Evolutionary conservation across 2,888 invertebrate genomes (phyloP).

Genomic region (Eupeodes latifasciatus): DNA sequence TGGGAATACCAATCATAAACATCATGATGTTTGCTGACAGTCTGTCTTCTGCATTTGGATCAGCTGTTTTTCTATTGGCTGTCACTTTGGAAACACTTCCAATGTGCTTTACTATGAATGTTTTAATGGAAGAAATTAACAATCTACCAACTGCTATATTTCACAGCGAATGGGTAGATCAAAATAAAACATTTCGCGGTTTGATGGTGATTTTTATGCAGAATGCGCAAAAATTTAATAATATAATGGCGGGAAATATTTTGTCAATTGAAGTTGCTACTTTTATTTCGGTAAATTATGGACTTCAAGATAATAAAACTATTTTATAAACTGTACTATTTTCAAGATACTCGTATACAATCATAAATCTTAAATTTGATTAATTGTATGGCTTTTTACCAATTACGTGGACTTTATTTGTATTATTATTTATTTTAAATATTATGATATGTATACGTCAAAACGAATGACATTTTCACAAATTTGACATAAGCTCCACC

Average conservation of each 20-base stretch:
- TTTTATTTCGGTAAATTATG: slow-evolving; percentile 49
- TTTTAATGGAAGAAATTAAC: slow-evolving; percentile 76
- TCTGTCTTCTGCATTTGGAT: slow-evolving; percentile 67
- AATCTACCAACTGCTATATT: slow-evolving; percentile 77
- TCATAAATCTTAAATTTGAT: no score
- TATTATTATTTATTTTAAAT: no score
- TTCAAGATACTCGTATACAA: no score
- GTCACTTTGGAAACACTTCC: slow-evolving; percentile 77
- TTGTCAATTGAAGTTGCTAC: slow-evolving; percentile 59
- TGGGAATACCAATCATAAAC: slow-evolving; percentile 77
- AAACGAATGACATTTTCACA: no score
- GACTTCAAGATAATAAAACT: no score
- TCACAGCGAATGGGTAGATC: slow-evolving; percentile 77
- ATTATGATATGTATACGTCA: no score
- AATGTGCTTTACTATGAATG: slow-evolving; percentile 77
- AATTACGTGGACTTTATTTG: no score
- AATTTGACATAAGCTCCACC: no score
- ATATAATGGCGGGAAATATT: slow-evolving; percentile 71
- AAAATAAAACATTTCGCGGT: slow-evolving; percentile 68
- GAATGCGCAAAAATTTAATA: slow-evolving; percentile 75
- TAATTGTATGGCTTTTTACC: no score
- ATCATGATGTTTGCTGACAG: slow-evolving; percentile 77
- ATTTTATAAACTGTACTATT: no score
- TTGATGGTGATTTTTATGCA: slow-evolving; percentile 77
- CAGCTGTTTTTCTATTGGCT: slow-evolving; percentile 73